Conservation (phyloP, 2,888 invertebrate genomes). For the Lamellibrachia satsuma region DNA sequence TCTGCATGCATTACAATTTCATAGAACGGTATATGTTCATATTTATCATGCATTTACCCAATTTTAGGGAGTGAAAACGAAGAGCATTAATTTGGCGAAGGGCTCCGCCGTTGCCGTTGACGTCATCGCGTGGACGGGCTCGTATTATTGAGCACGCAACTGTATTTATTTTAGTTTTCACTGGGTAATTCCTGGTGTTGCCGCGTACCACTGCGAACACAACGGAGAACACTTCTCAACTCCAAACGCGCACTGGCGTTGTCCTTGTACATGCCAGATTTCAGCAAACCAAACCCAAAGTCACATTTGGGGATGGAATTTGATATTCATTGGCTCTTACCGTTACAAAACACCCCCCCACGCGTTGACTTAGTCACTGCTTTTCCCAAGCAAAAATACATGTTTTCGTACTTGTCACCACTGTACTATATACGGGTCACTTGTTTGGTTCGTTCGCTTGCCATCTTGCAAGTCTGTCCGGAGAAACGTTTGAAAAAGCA, state of each 20-base stretch:
- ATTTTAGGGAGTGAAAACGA: conserved; percentile 46
- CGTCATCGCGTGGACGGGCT: conserved; percentile 50
- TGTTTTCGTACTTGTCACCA: neutral
- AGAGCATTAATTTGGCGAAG: conserved; percentile 54
- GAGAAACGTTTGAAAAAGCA: neutral
- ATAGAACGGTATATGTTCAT: neutral
- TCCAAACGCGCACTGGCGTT: conserved; percentile 26
- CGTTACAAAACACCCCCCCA: conserved; percentile 60
- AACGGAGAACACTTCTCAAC: conserved; percentile 32
- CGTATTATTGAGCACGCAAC: conserved; percentile 60
- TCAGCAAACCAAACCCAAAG: conserved; percentile 22
- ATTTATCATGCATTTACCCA: neutral
- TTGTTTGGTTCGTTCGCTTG: neutral
- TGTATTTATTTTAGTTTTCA: conserved; percentile 54
- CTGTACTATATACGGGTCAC: neutral
- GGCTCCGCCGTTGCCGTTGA: conserved; percentile 53
- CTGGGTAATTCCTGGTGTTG: conserved; percentile 41
- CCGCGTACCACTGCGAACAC: conserved; percentile 35
- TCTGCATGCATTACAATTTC: neutral
- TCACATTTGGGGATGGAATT: conserved; percentile 36
- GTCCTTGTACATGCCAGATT: neutral
- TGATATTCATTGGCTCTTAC: conserved; percentile 52
- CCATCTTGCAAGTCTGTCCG: neutral
- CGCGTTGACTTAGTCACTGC: conserved; percentile 23
- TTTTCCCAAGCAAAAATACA: neutral